Conservation (phyloP, 2,113 vertebrate genomes). For the Delphinus delphis region DNA sequence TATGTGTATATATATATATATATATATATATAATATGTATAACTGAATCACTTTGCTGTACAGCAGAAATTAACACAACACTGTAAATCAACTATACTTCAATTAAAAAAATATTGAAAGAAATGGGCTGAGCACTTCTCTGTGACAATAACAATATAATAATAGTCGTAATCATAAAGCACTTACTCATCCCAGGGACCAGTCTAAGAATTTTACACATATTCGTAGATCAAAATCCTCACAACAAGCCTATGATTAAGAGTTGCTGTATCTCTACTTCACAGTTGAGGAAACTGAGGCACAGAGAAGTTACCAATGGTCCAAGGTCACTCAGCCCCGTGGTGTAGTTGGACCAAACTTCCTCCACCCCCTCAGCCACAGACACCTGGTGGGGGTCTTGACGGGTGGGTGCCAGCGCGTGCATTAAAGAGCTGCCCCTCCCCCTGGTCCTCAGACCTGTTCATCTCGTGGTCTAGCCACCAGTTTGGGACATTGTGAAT, state of each 20-base stretch:
- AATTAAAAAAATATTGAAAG: too few species aligned
- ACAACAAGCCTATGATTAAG: not conserved
- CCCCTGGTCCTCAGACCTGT: too few species aligned
- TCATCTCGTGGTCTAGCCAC: not conserved
- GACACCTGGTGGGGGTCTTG: not conserved
- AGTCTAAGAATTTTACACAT: not conserved
- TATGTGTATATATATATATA: too few species aligned
- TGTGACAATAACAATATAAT: not conserved
- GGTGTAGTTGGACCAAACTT: not conserved
- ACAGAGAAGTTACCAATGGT: not conserved
- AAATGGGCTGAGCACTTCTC: not conserved
- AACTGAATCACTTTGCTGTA: too few species aligned
- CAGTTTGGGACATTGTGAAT: not conserved
- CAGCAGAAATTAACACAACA: too few species aligned
- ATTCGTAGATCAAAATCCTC: not conserved
- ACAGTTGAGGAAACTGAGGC: not conserved
- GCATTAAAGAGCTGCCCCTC: not conserved
- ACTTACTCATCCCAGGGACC: not conserved
- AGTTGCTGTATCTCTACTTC: not conserved
- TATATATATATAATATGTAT: too few species aligned
- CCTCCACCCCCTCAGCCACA: fast-evolving
- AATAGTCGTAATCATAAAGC: not conserved
- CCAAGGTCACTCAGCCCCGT: not conserved
- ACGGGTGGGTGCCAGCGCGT: fast-evolving
- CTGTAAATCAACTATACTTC: too few species aligned